These are phyloP conservation scores for Dendrolimus punctatus DNA, from an alignment of 1,140 invertebrate genomes.

Conservation along the genomic window DNA sequence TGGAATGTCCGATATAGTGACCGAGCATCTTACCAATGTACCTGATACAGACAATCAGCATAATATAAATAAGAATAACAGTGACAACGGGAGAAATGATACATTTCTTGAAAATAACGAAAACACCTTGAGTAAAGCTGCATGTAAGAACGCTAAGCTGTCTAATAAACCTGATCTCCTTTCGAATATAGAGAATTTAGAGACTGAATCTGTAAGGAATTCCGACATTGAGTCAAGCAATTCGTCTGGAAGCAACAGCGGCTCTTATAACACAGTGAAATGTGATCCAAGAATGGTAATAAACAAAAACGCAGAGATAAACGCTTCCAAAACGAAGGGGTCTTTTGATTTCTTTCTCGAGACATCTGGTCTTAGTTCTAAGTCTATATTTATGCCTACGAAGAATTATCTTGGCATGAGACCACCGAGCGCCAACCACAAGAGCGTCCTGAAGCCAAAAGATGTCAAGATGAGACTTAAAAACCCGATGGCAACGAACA, in stretches of 20 bases:
- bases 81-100: slow-evolving; percentile 31
- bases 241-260: slow-evolving; percentile 70
- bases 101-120: slow-evolving; percentile 46
- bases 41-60: slow-evolving; percentile 43
- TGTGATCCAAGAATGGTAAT: slow-evolving; percentile 60
- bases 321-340: slow-evolving; percentile 39
- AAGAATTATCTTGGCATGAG: slow-evolving; percentile 58
- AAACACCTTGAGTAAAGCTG: slow-evolving; percentile 26
- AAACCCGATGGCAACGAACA: slow-evolving; percentile 61
- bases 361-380: slow-evolving; percentile 85
- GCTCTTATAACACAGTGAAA: slow-evolving; percentile 69
- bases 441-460: slow-evolving; percentile 83
- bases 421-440: slow-evolving; percentile 80
- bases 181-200: slow-evolving; percentile 70
- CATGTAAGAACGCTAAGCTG: slow-evolving; percentile 56
- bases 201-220: slow-evolving; percentile 70
- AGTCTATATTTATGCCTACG: slow-evolving; percentile 83
- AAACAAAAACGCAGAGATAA: slow-evolving; percentile 29
- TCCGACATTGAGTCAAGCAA: slow-evolving; percentile 71
- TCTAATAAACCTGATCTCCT: slow-evolving; percentile 70
- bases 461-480: slow-evolving; percentile 80
- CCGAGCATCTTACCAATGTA: slow-evolving; percentile 49
- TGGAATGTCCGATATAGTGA: slow-evolving; percentile 73
- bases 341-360: slow-evolving; percentile 84
- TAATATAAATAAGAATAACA: slow-evolving; percentile 24